Evolutionary conservation across 2,113 vertebrate genomes (phyloP).

Genomic region (Paramormyrops kingsleyae): DNA sequence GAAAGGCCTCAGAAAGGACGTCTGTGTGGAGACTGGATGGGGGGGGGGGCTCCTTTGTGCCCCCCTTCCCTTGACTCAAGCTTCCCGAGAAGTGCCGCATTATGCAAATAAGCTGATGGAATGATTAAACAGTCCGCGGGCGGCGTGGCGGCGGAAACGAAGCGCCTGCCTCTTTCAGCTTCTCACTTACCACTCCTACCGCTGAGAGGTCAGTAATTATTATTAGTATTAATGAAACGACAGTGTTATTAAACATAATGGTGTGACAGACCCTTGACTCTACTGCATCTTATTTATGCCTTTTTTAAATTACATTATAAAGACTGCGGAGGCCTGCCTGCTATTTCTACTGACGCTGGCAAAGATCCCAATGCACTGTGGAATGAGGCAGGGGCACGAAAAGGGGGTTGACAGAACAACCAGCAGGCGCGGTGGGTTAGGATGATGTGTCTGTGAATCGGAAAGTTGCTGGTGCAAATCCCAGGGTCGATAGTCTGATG

Average conservation of each 20-base stretch:
- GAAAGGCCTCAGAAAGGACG: not conserved
- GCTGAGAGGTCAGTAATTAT: not conserved
- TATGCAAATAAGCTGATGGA: constrained; percentile 38
- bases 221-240: not conserved
- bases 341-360: not conserved
- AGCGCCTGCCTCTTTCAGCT: not conserved
- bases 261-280: not conserved
- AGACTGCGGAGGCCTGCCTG: not conserved
- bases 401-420: not conserved
- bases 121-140: constrained; percentile 40
- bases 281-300: not conserved
- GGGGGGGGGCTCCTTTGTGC: not conserved
- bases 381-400: not conserved
- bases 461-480: not conserved
- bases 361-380: not conserved
- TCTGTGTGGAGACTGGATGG: not conserved
- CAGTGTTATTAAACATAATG: not conserved
- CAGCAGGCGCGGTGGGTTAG: not conserved
- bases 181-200: not conserved
- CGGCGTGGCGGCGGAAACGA: constrained; percentile 8
- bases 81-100: constrained; percentile 33
- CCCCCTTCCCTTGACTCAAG: not conserved
- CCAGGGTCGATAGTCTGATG: not conserved
- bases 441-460: not conserved
- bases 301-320: not conserved